Evolutionary conservation across 2,888 invertebrate genomes (phyloP), one percentile per base, ranked within the genome.

Genomic region (Oligia strigilis): DNA sequence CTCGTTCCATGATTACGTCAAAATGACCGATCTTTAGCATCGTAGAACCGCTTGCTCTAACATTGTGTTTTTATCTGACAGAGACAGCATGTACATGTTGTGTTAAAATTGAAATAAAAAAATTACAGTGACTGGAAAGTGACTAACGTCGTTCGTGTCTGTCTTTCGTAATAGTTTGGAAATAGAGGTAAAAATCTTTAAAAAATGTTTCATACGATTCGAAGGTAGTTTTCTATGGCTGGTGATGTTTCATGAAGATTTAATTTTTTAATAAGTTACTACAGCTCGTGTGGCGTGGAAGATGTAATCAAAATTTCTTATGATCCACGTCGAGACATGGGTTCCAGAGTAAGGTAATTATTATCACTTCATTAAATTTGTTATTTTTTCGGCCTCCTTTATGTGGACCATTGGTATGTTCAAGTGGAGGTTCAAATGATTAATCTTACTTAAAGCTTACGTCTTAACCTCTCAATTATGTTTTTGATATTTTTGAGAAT

Each of bases 341-440:
- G 96, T 95, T 96, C 96, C 94, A 95, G 96, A 95, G 90, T 96
- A 92, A 95, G 96, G 96, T 96, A 95, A 92, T 87, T 90, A 87
- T 74, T 81, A 80, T 66, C 87, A 67, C 79, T 82, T 80, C 52
- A 78, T 14, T 75, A 67, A 8, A 23, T 75, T 72, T 77, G 13
- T 19, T 62, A 60, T 55, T 6, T 67, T 52, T 46, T 46, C n/a
- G 11, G 52, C 36, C 71, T 19, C 4, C 4, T 60, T 17, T 52
- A 69, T 2, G 43, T 78, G 49, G 3, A 17, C 17, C 36, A 43
- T 76, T 62, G 13, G 46, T 78, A 52, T 52, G 71, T 29, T 65
- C 71, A 14, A 40, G n/a, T 74, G n/a, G 17, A 62, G 71, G 72
- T 29, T 29, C 29, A 58, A 60, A 66, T 43, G 36, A 69, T 49